Base-by-base conservation (phyloP, 1,140 invertebrate species). In the Leptinotarsa lineolata region DNA sequence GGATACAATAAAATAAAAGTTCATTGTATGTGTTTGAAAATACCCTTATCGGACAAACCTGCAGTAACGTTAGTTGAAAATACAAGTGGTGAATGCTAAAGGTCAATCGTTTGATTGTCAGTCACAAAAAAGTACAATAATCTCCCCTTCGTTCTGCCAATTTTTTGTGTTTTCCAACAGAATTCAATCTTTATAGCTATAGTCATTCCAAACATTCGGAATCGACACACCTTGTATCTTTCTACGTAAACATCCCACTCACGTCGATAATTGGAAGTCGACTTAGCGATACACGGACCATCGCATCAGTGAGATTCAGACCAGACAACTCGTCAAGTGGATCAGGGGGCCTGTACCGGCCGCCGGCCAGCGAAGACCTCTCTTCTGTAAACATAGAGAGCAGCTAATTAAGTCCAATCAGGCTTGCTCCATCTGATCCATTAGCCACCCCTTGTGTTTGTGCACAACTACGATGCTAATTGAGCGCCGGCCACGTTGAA, bases 351-450 rank as follows among this genome's bases (percentile, higher is more conserved):
- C 48, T 54, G 15, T 18, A n/a, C 48, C 16, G 48, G 48, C 48
- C 15, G 48, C 48, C 63, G 63, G 22, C 63, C 63, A 65, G 63
- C 45, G 71, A 67, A 72, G 60, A 74, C 59, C 60, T 77, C 75
- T 76, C 75, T 77, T 79, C 68, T 76, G 79, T 77, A 81, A 83
- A 83, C 81, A 82, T 68, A 76, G 79, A 78, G 79, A 78, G 75
- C 79, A 82, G 74, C 86, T 86, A 88, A 88, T 88, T 86, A 86
- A 85, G 83, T 85, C 81, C 86, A 86, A 86, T 87, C 85, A 86
- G 81, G 80, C 78, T 80, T 80, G 83, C 81, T 82, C 83, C 84
- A 85, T 85, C 84, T 83, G 83, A 81, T 80, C 85, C 84, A 85
- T 85, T 85, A 85, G 82, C 78, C 82, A 80, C 81, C 80, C 81